Conservation (phyloP, 2,888 invertebrate species). For the Blomia tropicalis region DNA sequence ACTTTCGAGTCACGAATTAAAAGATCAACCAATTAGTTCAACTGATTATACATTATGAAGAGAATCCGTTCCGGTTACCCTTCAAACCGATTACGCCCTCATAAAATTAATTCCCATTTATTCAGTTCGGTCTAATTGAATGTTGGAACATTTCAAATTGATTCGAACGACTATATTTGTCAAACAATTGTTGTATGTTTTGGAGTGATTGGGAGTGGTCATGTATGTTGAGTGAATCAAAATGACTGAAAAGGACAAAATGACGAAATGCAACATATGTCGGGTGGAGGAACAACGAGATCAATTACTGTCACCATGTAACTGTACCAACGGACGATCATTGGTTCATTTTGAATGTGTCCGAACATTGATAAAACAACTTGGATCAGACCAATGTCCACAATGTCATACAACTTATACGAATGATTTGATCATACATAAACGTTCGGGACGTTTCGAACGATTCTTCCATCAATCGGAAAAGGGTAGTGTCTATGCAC, state of each 20-base stretch:
- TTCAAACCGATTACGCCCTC: no score
- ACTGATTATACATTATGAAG: no score
- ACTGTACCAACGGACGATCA: not conserved
- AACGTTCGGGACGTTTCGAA: not conserved
- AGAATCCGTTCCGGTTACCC: no score
- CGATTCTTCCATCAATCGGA: not conserved
- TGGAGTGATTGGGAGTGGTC: not conserved
- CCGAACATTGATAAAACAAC: not conserved
- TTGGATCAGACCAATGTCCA: not conserved
- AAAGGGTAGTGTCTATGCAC: not conserved
- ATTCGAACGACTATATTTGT: no score
- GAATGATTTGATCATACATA: not conserved
- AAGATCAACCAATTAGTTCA: no score
- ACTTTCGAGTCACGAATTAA: no score
- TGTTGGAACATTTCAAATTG: no score
- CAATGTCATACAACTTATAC: not conserved
- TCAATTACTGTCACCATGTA: not conserved
- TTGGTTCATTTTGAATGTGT: not conserved
- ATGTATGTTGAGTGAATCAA: no score
- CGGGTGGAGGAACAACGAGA: not conserved
- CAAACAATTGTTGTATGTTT: not conserved
- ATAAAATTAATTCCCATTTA: no score
- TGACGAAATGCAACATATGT: constrained; percentile 11
- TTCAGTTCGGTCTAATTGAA: no score
- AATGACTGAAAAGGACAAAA: not conserved